Conservation (phyloP, 2,113 vertebrate species). For the Prunella himalayana region DNA sequence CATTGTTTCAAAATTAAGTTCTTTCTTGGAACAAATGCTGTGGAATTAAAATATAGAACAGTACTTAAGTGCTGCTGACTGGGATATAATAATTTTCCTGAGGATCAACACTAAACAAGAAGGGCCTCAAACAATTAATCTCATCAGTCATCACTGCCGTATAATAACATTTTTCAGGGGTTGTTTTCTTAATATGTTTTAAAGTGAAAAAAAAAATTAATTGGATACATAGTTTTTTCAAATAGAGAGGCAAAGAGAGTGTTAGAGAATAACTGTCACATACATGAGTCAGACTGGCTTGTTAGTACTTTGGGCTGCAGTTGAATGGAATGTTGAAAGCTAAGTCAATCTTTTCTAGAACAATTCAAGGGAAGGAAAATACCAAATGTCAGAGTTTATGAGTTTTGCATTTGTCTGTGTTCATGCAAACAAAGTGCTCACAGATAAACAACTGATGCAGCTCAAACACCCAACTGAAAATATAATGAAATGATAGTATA, state of each 20-base stretch:
- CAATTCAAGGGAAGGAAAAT: background rate
- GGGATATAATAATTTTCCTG: background rate
- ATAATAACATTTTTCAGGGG: background rate
- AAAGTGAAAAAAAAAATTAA: background rate
- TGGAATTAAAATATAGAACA: background rate
- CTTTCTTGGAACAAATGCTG: background rate
- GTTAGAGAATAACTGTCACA: background rate
- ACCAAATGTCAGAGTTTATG: slow-evolving; percentile 16
- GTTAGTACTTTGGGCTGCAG: background rate
- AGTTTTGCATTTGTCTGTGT: background rate
- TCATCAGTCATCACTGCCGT: background rate
- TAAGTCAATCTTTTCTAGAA: background rate
- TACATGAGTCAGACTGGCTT: background rate
- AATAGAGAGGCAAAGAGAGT: background rate
- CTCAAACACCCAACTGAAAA: background rate
- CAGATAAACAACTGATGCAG: background rate
- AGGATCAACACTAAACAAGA: background rate
- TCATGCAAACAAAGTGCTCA: background rate
- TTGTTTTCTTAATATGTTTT: background rate
- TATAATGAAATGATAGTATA: background rate
- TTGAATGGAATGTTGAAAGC: slow-evolving; percentile 16
- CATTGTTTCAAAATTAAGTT: background rate
- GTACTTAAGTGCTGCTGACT: background rate
- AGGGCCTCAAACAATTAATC: background rate
- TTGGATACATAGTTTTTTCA: background rate